phyloP scores from a whole-genome alignment of 2,113 vertebrate species.

The Scopus umbretta region DNA sequence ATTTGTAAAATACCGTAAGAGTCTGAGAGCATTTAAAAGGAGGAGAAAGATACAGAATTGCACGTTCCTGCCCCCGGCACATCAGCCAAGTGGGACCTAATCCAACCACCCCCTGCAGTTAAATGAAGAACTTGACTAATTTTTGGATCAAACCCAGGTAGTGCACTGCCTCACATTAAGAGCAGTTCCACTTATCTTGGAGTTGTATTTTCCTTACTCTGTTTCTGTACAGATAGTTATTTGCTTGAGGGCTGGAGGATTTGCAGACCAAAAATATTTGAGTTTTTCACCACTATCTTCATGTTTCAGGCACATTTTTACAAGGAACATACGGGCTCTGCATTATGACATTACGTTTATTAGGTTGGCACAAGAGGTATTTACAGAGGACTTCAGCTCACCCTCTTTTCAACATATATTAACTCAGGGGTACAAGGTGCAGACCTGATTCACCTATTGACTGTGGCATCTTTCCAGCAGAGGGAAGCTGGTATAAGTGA shows the following conservation, averaged over 20 bases:
- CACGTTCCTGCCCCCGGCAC: conserved; percentile 35
- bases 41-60: conserved; percentile 29
- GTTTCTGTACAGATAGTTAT: not conserved
- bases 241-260: not conserved
- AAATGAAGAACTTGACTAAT: conserved; percentile 60
- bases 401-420: conserved; percentile 17
- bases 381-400: not conserved
- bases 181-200: conserved; percentile 24
- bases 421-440: not conserved
- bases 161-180: conserved; percentile 4
- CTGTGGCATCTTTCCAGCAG: not conserved
- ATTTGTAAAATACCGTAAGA: conserved; percentile 37
- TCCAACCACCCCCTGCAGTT: conserved; percentile 58
- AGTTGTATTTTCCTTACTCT: conserved; percentile 18
- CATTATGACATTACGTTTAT: not conserved
- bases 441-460: conserved; percentile 23
- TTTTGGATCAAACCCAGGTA: conserved; percentile 60
- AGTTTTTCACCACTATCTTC: not conserved
- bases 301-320: not conserved
- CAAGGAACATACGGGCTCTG: not conserved
- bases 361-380: not conserved
- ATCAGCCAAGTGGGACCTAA: conserved; percentile 51
- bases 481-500: not conserved
- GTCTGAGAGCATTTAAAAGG: conserved; percentile 37
- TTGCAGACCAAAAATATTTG: not conserved